Evolutionary conservation across 2,888 invertebrate species (phyloP).

Genomic region (Loripinus fragilis): DNA sequence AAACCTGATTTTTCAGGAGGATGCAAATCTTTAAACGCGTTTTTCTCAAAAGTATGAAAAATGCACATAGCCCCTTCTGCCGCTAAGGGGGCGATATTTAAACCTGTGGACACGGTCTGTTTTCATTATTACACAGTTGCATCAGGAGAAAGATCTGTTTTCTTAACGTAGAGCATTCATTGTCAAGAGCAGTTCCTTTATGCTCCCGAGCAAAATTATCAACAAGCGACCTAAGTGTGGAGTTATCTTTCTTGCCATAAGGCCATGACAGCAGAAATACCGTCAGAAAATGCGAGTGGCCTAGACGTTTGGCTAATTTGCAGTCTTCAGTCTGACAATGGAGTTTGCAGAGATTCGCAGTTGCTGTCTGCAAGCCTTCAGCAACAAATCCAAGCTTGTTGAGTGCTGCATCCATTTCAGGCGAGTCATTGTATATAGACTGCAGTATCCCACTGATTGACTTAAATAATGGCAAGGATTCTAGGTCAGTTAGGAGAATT

Average conservation of each 20-base stretch:
- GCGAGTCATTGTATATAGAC: not conserved
- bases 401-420: not conserved
- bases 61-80: too few relatives aligned
- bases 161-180: not conserved
- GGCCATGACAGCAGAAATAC: slow-evolving; percentile 69
- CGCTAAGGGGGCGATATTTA: too few relatives aligned
- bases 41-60: too few relatives aligned
- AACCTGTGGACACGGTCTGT: too few relatives aligned
- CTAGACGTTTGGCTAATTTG: slow-evolving; percentile 13
- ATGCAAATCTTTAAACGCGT: too few relatives aligned
- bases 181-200: not conserved
- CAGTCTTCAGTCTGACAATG: not conserved
- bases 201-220: not conserved
- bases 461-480: slow-evolving; percentile 42
- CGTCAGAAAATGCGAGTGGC: slow-evolving; percentile 52
- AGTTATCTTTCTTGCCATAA: slow-evolving; percentile 18
- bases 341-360: not conserved
- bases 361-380: not conserved
- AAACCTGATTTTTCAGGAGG: too few relatives aligned
- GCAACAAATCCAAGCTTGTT: slow-evolving; percentile 4
- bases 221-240: not conserved
- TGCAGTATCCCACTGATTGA: not conserved
- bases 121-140: not conserved
- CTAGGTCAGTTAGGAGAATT: slow-evolving; percentile 56
- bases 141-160: slow-evolving; percentile 7